Evolutionary conservation across 2,113 vertebrate genomes (phyloP).

Genomic region (Helogale parvula): DNA sequence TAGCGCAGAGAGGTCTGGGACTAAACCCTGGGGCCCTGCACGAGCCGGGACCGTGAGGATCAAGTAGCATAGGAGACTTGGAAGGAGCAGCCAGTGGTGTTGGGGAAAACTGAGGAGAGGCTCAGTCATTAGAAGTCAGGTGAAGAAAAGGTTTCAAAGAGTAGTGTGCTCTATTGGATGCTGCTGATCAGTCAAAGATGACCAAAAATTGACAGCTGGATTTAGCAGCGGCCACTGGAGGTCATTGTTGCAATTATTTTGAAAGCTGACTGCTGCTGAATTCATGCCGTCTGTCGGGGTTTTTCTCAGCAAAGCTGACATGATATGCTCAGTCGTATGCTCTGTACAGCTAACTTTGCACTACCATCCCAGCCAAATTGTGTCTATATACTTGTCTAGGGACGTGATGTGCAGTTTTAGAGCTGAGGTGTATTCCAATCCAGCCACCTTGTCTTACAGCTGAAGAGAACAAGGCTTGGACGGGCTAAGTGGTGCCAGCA

Average conservation of each 20-base stretch:
- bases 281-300: neutral
- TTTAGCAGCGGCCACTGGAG: neutral
- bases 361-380: neutral
- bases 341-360: neutral
- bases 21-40: neutral
- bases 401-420: neutral
- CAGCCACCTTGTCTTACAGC: rapidly evolving
- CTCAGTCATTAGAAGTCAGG: neutral
- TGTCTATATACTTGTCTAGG: neutral
- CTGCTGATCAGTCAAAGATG: neutral
- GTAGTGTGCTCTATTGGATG: neutral
- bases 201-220: neutral
- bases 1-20: neutral
- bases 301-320: neutral
- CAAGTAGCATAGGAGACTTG: neutral
- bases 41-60: neutral
- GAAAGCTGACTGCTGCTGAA: neutral
- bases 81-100: neutral
- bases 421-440: neutral
- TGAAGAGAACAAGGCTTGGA: neutral
- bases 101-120: neutral
- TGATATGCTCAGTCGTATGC: neutral
- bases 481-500: neutral
- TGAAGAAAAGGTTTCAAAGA: neutral
- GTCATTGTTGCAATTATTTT: neutral